Conservation (phyloP, 30 jellyfish, hydroid and myxozoan genomes). For the Mastigias papua region DNA sequence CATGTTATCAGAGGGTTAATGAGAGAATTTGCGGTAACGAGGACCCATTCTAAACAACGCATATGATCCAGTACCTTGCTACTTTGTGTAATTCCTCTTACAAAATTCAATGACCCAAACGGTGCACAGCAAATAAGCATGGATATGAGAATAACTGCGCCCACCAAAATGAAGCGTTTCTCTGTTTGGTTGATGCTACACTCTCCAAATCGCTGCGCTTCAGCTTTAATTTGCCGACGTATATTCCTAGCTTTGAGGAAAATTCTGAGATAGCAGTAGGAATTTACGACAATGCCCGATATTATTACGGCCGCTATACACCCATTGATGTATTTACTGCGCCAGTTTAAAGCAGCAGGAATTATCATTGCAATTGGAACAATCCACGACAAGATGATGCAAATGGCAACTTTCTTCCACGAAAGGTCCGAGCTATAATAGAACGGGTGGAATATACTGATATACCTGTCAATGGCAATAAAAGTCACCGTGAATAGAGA, state of each 20-base stretch:
- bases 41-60: background rate
- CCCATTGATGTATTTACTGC: background rate
- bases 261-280: slow-evolving; percentile 26
- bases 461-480: slow-evolving; percentile 52
- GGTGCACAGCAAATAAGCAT: slow-evolving; percentile 14
- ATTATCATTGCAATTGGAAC: background rate
- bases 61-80: background rate
- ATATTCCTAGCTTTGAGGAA: slow-evolving; percentile 18
- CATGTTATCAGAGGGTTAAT: background rate
- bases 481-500: slow-evolving; percentile 21
- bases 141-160: slow-evolving; percentile 22
- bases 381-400: slow-evolving; percentile 13
- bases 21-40: background rate
- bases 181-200: background rate
- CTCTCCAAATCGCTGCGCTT: slow-evolving; percentile 16
- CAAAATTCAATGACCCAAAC: no score
- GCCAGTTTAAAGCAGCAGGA: background rate
- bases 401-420: background rate
- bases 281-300: slow-evolving; percentile 1
- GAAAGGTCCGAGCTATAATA: background rate
- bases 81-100: no score
- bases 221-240: slow-evolving; percentile 26
- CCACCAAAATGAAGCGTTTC: background rate
- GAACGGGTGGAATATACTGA: slow-evolving; percentile 14
- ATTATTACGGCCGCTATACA: background rate